Percentiles rank a stretch among this genome's conserved stretches.
phyloP scores from a whole-genome alignment of 1,140 invertebrate genomes.

The Coptotermes formosanus region DNA sequence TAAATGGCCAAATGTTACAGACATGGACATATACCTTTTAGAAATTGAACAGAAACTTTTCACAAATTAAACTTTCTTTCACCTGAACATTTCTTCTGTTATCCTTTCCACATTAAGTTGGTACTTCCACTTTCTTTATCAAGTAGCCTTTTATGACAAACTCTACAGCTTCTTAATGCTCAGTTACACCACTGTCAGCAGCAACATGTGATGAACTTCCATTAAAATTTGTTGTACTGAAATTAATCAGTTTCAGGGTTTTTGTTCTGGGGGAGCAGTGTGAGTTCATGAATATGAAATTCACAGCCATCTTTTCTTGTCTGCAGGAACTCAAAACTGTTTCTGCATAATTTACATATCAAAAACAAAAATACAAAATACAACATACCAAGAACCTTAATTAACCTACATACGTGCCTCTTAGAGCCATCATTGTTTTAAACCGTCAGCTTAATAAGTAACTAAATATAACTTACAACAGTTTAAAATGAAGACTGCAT shows the following conservation, averaged over 20 bases:
- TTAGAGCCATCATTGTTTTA: neutral
- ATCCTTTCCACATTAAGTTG: too few species aligned
- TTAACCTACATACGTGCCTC: neutral
- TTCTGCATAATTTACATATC: neutral
- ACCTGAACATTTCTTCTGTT: too few species aligned
- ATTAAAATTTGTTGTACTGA: neutral
- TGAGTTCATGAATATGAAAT: neutral
- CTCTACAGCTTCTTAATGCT: neutral
- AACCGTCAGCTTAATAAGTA: neutral
- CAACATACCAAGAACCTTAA: neutral
- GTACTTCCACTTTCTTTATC: too few species aligned
- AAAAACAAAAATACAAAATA: neutral
- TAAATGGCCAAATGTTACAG: too few species aligned
- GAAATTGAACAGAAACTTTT: too few species aligned
- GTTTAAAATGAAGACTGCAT: neutral
- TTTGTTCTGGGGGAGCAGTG: neutral
- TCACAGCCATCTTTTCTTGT: neutral
- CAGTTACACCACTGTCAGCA: neutral
- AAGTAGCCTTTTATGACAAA: too few species aligned
- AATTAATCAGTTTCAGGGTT: neutral
- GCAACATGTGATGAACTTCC: neutral
- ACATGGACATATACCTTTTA: too few species aligned
- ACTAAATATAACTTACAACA: neutral
- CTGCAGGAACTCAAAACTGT: neutral
- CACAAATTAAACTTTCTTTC: too few species aligned